Conservation (phyloP, 2,797 vertebrate genomes). For the Zalophus californianus region DNA sequence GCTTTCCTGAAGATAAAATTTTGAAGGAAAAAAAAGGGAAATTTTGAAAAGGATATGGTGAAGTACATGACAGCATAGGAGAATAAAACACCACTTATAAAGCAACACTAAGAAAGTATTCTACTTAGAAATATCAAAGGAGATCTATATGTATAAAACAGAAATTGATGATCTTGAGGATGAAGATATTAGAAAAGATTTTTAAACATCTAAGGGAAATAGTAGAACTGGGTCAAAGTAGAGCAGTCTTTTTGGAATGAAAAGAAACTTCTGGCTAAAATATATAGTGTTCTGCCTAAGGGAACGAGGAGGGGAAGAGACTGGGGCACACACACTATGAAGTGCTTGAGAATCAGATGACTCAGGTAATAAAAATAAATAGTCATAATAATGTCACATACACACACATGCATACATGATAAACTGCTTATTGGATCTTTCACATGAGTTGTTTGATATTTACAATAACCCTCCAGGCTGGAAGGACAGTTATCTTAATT, state of each 20-base stretch:
- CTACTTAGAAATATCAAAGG: conserved; percentile 48
- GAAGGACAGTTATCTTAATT: not conserved
- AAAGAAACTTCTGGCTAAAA: conserved; percentile 9
- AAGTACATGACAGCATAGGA: not conserved
- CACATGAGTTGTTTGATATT: not conserved
- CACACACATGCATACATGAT: not conserved
- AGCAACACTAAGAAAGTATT: not conserved
- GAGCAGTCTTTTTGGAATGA: conserved; percentile 26
- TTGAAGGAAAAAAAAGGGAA: conserved; percentile 33
- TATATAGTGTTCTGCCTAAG: not conserved
- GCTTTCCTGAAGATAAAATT: conserved; percentile 29
- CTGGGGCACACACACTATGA: not conserved
- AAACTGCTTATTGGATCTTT: not conserved
- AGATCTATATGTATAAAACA: not conserved
- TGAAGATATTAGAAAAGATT: conserved; percentile 23
- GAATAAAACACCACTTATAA: conserved; percentile 15
- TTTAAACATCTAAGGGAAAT: conserved; percentile 38
- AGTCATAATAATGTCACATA: not conserved
- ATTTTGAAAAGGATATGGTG: conserved; percentile 31
- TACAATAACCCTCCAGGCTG: not conserved
- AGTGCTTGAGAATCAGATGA: not conserved
- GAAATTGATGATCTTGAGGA: conserved; percentile 53
- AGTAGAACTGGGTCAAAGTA: conserved; percentile 50
- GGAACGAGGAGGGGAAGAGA: not conserved
- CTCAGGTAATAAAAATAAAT: not conserved